Percentiles rank a stretch among this genome's conserved stretches.
Evolutionary conservation across 2,113 vertebrate species (phyloP).

Genomic region (Struthidea cinerea): DNA sequence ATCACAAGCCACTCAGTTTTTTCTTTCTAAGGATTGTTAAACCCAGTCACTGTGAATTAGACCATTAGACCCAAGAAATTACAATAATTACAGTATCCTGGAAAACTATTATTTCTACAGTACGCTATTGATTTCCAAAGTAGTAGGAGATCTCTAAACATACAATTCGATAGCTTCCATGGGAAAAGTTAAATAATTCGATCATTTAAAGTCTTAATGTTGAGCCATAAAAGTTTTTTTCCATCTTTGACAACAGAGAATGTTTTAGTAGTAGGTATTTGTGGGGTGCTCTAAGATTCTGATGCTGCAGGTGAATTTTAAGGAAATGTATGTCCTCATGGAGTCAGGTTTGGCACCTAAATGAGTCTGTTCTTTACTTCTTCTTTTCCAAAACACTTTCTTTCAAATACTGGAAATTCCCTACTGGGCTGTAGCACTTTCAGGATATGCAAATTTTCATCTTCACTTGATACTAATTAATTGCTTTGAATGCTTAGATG

Average conservation of each 20-base stretch:
- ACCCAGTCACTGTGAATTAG: not conserved
- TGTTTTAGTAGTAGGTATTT: not conserved
- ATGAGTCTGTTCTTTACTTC: not conserved
- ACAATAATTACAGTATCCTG: not conserved
- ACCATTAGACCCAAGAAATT: not conserved
- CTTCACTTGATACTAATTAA: conserved; percentile 11
- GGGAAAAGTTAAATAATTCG: not conserved
- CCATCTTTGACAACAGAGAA: not conserved
- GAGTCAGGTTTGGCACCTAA: conserved; percentile 23
- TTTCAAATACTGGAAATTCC: not conserved
- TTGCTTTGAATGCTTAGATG: conserved; percentile 1
- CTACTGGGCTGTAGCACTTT: not conserved
- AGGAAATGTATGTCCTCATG: not conserved
- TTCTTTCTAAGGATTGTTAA: not conserved
- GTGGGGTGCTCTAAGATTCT: not conserved
- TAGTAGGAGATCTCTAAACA: not conserved
- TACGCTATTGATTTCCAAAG: not conserved
- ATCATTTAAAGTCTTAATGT: not conserved
- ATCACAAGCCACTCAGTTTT: not conserved
- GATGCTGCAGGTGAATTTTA: not conserved
- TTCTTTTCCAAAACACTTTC: not conserved
- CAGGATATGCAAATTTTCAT: not conserved
- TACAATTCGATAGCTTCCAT: not conserved
- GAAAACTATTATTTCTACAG: conserved; percentile 27
- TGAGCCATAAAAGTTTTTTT: not conserved